Evolutionary conservation across 2,113 vertebrate species (phyloP), one percentile per base, ranked within the genome.

Genomic region (Salvator merianae): DNA sequence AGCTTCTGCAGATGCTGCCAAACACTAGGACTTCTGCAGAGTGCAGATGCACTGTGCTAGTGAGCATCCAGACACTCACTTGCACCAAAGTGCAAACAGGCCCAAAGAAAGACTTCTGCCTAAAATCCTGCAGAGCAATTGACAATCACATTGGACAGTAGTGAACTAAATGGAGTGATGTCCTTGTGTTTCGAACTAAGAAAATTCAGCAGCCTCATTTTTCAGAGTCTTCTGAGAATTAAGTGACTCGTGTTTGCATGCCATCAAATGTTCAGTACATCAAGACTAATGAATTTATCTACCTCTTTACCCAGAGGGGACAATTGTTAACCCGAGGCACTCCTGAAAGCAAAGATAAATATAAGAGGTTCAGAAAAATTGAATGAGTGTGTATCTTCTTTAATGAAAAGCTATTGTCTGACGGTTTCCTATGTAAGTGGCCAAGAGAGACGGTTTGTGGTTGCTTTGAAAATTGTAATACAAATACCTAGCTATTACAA

Each of bases 391-490:
- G 0, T 22, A 30, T 50, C 66, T 83, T 20, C 73, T 87, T 81
- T 76, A 76, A 26, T 81, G 50, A 34, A 75, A 34, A 74, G n/a
- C 24, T 1, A 0, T 87, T 73, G 28, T 87, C 77, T 75, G 36
- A 69, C 76, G 66, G 81, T 75, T 66, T 89, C n/a, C n/a, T 82
- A 16, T 5, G 1, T 79, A 1, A 16, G 2, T 66, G 32, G 68
- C 77, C 0, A 0, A 66, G 88, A 79, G 83, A 90, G 81, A 82
- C 40, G 84, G 86, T 84, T 72, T 81, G 81, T 84, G 79, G 34
- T 84, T 85, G 28, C 73, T 88, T 79, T 89, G 83, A 89, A 92
- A 92, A 90, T 65, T 85, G 79, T 79, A 84, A 82, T 73, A 65
- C n/a, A 47, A 82, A 82, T 38, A 88, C 81, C 28, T 78, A 84